Evolutionary conservation across 2,113 vertebrate species (phyloP).

Genomic region (Charina bottae): DNA sequence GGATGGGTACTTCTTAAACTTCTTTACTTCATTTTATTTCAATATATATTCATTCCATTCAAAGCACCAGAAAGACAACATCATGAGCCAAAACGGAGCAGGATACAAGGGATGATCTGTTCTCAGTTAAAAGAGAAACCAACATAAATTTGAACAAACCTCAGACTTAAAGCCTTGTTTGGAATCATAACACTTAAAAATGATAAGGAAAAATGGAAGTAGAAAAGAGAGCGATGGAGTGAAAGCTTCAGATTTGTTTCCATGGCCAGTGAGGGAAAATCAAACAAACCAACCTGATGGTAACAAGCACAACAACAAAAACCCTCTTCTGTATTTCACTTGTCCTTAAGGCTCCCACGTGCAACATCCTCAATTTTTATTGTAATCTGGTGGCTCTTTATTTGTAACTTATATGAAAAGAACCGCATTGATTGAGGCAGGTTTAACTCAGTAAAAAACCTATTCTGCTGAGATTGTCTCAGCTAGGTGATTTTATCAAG

Average conservation of each 20-base stretch:
- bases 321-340: slow-evolving; percentile 64
- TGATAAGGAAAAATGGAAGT: not conserved
- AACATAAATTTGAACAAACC: slow-evolving; percentile 40
- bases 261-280: not conserved
- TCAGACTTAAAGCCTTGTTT: slow-evolving; percentile 46
- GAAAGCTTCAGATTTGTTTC: slow-evolving; percentile 12
- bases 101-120: not conserved
- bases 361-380: slow-evolving; percentile 78
- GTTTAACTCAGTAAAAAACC: slow-evolving; percentile 98
- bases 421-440: slow-evolving; percentile 96
- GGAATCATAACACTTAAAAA: not conserved
- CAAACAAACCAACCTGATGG: slow-evolving; percentile 67
- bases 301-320: slow-evolving; percentile 59
- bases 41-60: not conserved
- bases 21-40: slow-evolving; percentile 16
- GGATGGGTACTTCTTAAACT: not conserved
- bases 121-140: slow-evolving; percentile 33
- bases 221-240: slow-evolving; percentile 55
- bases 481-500: slow-evolving; percentile 94
- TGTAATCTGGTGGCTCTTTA: slow-evolving; percentile 93
- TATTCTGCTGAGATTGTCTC: slow-evolving; percentile 90
- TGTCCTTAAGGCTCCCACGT: slow-evolving; percentile 76
- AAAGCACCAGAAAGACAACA: slow-evolving; percentile 11
- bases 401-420: slow-evolving; percentile 97
- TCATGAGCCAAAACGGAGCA: not conserved